Conservation (phyloP, 2,888 invertebrate species). For the Koerneria pararmatus region DNA sequence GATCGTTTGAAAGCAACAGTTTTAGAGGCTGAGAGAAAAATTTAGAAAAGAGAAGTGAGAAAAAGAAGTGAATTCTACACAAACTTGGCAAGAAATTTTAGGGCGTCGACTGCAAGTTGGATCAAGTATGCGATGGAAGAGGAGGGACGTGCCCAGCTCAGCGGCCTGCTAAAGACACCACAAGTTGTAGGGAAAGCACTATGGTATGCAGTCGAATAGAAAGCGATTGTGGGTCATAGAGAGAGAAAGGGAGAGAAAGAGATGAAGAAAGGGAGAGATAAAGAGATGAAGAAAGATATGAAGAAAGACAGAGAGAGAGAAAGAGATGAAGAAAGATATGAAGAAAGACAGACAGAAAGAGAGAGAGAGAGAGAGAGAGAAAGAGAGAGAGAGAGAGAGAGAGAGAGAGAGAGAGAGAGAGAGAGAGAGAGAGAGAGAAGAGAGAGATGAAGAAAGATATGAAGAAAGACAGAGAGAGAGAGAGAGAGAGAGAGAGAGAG, state of each 20-base stretch:
- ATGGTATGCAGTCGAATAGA: background rate
- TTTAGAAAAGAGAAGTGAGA: background rate
- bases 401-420: constrained; percentile 15
- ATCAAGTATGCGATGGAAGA: too few species aligned
- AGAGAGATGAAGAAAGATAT: too few species aligned
- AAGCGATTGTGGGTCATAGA: background rate
- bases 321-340: constrained; percentile 16
- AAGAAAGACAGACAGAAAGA: too few species aligned
- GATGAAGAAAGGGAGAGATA: background rate
- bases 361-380: constrained; percentile 21
- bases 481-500: background rate
- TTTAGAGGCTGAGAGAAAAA: background rate
- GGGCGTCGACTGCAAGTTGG: too few species aligned
- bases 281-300: background rate
- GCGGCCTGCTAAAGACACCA: too few species aligned
- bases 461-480: too few species aligned
- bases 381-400: constrained; percentile 20
- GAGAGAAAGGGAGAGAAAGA: background rate
- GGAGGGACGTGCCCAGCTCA: too few species aligned
- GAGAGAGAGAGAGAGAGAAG: background rate
- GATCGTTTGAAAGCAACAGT: background rate
- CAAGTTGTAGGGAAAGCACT: too few species aligned
- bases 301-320: background rate
- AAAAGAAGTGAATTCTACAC: too few species aligned
- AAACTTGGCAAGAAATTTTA: too few species aligned